These are phyloP conservation scores for Epizoanthus illoricatus DNA, from an alignment of 92 coral and sea anemone genomes.

Conservation along the genomic window DNA sequence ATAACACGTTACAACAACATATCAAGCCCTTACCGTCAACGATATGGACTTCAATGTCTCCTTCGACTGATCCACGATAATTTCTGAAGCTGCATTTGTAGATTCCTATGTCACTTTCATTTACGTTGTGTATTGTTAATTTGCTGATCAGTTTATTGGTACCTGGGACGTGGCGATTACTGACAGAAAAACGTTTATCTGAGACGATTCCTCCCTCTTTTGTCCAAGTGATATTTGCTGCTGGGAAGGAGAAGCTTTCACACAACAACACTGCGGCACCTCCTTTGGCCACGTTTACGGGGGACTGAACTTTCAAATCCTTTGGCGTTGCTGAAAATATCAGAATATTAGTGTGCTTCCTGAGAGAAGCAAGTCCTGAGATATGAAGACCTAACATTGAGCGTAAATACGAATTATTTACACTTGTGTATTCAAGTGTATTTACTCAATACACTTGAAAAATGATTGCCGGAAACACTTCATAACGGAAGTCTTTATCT, in stretches of 20 bases:
- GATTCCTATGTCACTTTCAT: neutral
- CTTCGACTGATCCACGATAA: constrained; percentile 21
- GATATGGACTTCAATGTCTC: neutral
- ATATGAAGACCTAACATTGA: too few species aligned
- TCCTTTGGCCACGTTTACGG: too few species aligned
- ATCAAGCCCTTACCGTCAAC: constrained; percentile 4
- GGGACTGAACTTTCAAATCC: neutral
- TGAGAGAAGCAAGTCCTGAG: too few species aligned
- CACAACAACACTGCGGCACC: too few species aligned
- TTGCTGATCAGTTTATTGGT: constrained; percentile 13
- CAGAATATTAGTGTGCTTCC: too few species aligned
- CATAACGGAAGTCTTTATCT: too few species aligned
- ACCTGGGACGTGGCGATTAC: neutral
- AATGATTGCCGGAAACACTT: too few species aligned
- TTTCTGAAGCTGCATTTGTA: constrained; percentile 24
- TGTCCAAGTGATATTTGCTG: constrained; percentile 21
- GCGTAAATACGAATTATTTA: too few species aligned
- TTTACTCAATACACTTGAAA: too few species aligned
- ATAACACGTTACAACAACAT: too few species aligned
- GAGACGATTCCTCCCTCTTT: constrained; percentile 11
- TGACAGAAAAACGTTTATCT: neutral
- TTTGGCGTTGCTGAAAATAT: constrained; percentile 10
- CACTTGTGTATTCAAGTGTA: too few species aligned
- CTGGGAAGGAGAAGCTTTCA: neutral
- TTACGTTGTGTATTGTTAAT: constrained; percentile 10